Percentiles rank a stretch among this genome's conserved stretches.
Evolutionary conservation across 2,888 invertebrate species (phyloP).

Genomic region (Orthonychiurus folsomi): DNA sequence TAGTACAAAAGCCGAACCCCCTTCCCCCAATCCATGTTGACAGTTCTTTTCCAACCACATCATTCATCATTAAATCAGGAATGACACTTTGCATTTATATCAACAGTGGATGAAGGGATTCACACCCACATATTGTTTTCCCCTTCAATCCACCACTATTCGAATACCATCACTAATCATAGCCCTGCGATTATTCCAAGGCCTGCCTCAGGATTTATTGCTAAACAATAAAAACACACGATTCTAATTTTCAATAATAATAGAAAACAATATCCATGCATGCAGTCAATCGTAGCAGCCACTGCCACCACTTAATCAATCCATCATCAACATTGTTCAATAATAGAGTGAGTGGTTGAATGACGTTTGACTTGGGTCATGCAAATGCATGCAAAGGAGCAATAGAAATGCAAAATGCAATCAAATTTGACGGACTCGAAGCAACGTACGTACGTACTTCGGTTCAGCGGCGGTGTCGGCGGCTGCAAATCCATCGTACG

Average conservation of each 20-base stretch:
- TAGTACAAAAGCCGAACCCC: not conserved
- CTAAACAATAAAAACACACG: not conserved
- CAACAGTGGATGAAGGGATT: not conserved
- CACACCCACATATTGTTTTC: not conserved
- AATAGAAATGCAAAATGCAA: not conserved
- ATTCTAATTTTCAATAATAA: not conserved
- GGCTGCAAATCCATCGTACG: not conserved
- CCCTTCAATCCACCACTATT: too few species aligned
- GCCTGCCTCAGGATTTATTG: not conserved
- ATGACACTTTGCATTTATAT: not conserved
- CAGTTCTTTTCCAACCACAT: not conserved
- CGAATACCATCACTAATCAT: too few species aligned
- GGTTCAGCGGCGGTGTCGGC: too few species aligned
- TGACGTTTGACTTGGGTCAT: not conserved
- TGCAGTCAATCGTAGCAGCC: not conserved
- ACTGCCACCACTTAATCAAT: constrained; percentile 1
- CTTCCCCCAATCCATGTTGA: not conserved
- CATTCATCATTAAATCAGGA: not conserved
- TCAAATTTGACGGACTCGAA: not conserved
- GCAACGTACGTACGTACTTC: too few species aligned
- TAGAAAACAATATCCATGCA: not conserved
- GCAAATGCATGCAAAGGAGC: not conserved
- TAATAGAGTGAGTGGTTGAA: not conserved
- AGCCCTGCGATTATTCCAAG: too few species aligned
- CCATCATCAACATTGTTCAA: not conserved